Evolutionary conservation across 2,888 invertebrate genomes (phyloP), one percentile per base, ranked within the genome.

Genomic region (Aphidius colemani): DNA sequence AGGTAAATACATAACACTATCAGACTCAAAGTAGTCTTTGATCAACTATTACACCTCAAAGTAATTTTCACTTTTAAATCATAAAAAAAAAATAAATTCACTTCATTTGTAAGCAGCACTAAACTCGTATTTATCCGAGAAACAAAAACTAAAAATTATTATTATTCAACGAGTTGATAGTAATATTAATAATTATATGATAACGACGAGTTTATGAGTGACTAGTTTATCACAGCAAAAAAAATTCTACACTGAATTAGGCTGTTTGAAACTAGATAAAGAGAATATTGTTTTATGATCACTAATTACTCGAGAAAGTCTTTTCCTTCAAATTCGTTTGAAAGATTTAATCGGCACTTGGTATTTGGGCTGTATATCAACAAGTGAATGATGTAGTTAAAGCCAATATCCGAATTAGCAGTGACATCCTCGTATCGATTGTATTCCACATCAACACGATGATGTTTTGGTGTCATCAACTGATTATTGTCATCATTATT

Each of bases 361-460:
- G 61, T 71, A 8, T 51, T 69, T 13, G 66, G 65, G 50, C 86
- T 85, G 72, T 89, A 90, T 64, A 86, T 83, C 69, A 89, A 84
- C 65, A 84, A 81, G 84, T 88, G 88, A 72, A 89, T 86, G 7
- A 67, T 65, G 67, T 77, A 75, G 58, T 75, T 72, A 40, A 75
- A 76, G 7, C 72, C 60, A 51, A 76, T 75, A 11, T 62, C 55
- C 10, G 40, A 18, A 43, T 8, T 43, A 30, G 49, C 50, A 11
- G 9, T 45, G 10, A 2, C 6, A 48, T 39, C 45, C 51, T 50
- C 18, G 55, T 63, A 11, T 9, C 40, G 55, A 6, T 71, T 60
- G 30, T 74, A 73, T 8, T 71, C 66, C 5, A 75, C 64, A 6
- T 67, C 60, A 7, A 71, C 59, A n/a, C n/a, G n/a, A n/a, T n/a